Base-by-base conservation (phyloP, 2,888 invertebrate genomes). In the Seladonia tumulorum region DNA sequence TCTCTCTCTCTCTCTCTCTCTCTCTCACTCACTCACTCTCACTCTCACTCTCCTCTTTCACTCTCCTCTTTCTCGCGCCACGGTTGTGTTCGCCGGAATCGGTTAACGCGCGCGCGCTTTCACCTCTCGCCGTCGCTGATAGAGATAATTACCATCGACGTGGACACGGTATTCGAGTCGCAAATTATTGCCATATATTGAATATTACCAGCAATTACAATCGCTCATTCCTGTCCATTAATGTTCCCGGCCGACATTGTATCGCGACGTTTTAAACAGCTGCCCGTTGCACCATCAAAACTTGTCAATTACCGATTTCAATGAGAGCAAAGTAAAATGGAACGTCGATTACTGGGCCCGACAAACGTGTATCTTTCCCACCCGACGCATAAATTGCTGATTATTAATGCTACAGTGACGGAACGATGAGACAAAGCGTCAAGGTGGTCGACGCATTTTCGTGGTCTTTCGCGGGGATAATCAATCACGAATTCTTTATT, bases 131-230 rank as follows among this genome's bases (percentile, higher is more conserved):
- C 49, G 25, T 47, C 60, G 53, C 18, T 29, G 16, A 49, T 25
- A 42, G 35, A 5, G 70, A 63, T 25, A 63, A 74, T 53, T 74
- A 63, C 49, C 71, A 63, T 76, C 49, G 60, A 70, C 29, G 10
- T n/a, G 39, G 42, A 18, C 16, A 18, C 2, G 12, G 7, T 18
- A 29, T 35, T 42, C 75, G 42, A 7, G 42, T 76, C n/a, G 66
- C 22, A 57, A 66, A 76, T 76, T 53, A 78, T 42, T 35, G 53
- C 1, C 66, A 29, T 71, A 84, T 72, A 81, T 79, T 49, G 45
- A 63, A 53, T 75, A 79, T 79, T 70, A 60, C n/a, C 29, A 60
- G 39, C 68, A 49, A 76, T 84, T 79, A 70, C 49, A n/a, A 73
- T 29, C 45, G 14, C 71, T 76, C 35, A n/a, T 73, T 18, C 7